Conservation (phyloP, 2,888 invertebrate genomes). For the Itoplectis maculator region DNA sequence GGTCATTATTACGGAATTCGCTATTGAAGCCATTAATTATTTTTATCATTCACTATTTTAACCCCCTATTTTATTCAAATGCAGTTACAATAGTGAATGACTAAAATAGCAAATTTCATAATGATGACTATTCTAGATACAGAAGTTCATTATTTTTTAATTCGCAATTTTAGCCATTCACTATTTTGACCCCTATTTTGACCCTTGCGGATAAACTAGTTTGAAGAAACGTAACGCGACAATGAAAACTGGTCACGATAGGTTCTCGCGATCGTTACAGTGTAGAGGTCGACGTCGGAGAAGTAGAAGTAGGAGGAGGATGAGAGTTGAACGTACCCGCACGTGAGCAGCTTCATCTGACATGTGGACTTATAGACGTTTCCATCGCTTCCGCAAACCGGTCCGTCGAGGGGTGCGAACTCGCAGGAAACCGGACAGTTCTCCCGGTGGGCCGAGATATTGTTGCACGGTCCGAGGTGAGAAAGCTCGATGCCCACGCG, state of each 20-base stretch:
- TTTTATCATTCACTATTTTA: too few species aligned
- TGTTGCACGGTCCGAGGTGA: constrained; percentile 88
- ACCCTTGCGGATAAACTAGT: background rate
- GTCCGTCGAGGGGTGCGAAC: constrained; percentile 94
- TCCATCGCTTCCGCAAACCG: constrained; percentile 96
- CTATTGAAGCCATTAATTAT: too few species aligned
- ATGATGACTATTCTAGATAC: too few species aligned
- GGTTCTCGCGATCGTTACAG: background rate
- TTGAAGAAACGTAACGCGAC: constrained; percentile 5
- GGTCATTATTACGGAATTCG: too few species aligned
- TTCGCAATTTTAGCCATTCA: too few species aligned
- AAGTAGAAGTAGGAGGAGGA: background rate
- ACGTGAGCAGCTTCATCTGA: constrained; percentile 96
- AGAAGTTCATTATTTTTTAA: too few species aligned
- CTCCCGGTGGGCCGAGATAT: constrained; percentile 93
- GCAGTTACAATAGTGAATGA: too few species aligned
- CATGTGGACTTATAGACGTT: constrained; percentile 97
- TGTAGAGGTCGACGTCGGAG: background rate
- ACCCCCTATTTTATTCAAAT: too few species aligned
- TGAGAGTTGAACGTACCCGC: constrained; percentile 88
- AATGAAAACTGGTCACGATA: constrained; percentile 22
- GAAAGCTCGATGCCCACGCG: constrained; percentile 88
- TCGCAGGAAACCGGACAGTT: constrained; percentile 96
- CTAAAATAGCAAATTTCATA: too few species aligned
- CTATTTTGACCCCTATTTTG: too few species aligned